Evolutionary conservation across 2,797 vertebrate genomes (phyloP), one percentile per base, ranked within the genome.

Genomic region (Psittacula echo): DNA sequence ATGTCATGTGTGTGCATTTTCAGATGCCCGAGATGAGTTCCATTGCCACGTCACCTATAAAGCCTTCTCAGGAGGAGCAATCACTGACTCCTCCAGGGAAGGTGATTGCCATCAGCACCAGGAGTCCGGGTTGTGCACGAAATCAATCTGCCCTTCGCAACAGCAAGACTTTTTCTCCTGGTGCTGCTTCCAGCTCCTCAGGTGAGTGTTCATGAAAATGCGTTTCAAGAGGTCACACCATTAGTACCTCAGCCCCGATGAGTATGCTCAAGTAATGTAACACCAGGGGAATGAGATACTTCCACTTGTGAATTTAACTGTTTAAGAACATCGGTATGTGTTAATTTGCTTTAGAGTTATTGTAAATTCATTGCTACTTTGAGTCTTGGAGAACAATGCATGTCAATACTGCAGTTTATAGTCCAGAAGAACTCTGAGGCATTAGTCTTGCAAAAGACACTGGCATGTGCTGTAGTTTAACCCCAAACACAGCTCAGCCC

Each of bases 121-220:
- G 99, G 88, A 99, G 99, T 67, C 99, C 99, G 5, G 98, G 98
- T 94, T 99, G 98, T 66, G 94, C 99, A 12, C 98, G 99, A 30
- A 99, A 97, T 87, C 99, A 99, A 67, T 90, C 98, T 11, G 96
- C 98, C 64, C 95, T 98, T 82, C 98, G 99, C 56, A 98, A 95
- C 95, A 98, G 98, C 94, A 98, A 98, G 96, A 81, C 98, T 9
- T 98, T 98, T 92, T 96, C 98, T 54, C 97, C 98, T 51, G 97
- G 92, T 47, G n/a, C 98, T 10, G 90, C 96, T 50, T 96, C 98
- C 61, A 97, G 97, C 91, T 96, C 98, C 91, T 97, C 98, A 98
- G 98, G 99, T 99, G 89, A 97, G 94, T 81, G 2, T n/a, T 70
- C 23, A 16, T 45, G 37, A 60, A 64, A 82, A 29, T 29, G 8